Conservation (phyloP, 2,113 vertebrate genomes). For the Rhabdomys dilectus region DNA sequence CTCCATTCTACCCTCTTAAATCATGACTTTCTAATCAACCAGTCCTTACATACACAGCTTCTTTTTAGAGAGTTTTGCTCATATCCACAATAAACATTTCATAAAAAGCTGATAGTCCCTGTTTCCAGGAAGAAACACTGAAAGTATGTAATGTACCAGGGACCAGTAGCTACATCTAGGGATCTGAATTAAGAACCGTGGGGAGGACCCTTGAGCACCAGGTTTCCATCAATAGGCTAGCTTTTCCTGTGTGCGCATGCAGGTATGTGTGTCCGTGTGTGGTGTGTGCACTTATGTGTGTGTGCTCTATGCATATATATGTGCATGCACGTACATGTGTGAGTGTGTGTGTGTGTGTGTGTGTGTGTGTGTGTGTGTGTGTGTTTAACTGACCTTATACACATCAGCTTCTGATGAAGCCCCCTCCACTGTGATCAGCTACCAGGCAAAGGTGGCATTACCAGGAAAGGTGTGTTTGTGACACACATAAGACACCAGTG, state of each 20-base stretch:
- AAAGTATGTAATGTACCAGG: neutral
- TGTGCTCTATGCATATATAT: too few species aligned
- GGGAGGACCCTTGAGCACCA: neutral
- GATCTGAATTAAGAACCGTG: too few species aligned
- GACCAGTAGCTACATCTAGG: too few species aligned
- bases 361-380: neutral
- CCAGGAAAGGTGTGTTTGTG: accelerated
- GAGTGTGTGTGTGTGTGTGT: neutral
- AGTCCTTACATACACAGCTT: neutral
- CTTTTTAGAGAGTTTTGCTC: neutral
- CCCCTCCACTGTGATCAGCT: neutral
- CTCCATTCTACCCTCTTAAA: neutral
- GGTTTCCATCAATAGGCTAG: neutral
- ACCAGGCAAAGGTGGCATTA: accelerated
- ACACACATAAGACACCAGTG: accelerated
- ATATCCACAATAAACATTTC: too few species aligned
- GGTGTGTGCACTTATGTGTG: neutral
- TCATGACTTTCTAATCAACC: neutral
- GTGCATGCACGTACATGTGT: neutral
- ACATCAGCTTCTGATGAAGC: accelerated
- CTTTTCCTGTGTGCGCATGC: neutral
- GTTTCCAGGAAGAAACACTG: neutral
- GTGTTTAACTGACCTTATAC: accelerated
- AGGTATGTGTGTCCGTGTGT: neutral
- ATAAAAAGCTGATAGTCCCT: neutral